These are phyloP conservation scores for Phrixothrix hirtus DNA, from an alignment of 2,888 invertebrate species.

Conservation along the genomic window DNA sequence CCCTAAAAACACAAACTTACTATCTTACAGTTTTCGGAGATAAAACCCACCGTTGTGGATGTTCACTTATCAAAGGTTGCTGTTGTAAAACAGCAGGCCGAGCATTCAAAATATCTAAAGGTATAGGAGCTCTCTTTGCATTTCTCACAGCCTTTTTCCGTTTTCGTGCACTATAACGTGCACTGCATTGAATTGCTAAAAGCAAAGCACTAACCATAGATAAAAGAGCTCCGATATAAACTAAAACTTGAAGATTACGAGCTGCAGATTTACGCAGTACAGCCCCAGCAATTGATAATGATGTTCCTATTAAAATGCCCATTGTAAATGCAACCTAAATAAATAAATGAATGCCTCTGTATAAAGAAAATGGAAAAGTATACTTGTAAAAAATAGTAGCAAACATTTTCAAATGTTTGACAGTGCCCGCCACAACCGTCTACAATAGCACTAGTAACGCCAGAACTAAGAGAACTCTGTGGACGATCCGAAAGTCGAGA, in stretches of 20 bases:
- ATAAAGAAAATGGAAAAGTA: no score
- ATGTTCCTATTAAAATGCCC: constrained; percentile 67
- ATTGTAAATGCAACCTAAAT: constrained; percentile 67
- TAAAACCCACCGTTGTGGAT: constrained; percentile 26
- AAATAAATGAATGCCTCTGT: constrained; percentile 1
- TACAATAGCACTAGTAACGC: constrained; percentile 59
- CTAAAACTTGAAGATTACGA: constrained; percentile 67
- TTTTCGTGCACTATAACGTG: constrained; percentile 54
- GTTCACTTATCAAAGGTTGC: constrained; percentile 37
- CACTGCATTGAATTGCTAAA: constrained; percentile 67
- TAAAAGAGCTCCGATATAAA: constrained; percentile 68
- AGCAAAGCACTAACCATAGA: constrained; percentile 66
- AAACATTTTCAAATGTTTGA: constrained; percentile 71
- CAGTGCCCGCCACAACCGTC: constrained; percentile 72
- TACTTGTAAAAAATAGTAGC: constrained; percentile 72
- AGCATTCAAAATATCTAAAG: constrained; percentile 44
- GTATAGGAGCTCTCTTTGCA: constrained; percentile 47
- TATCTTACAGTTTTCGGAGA: not conserved
- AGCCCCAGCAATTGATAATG: constrained; percentile 67
- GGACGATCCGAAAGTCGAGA: constrained; percentile 45
- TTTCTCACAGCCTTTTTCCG: constrained; percentile 45
- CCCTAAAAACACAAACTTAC: not conserved
- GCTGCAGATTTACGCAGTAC: constrained; percentile 66
- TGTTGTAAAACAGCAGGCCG: constrained; percentile 26
- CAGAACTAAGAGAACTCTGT: constrained; percentile 52